Conservation (phyloP, 2,113 vertebrate genomes). For the Pyxicephalus adspersus region DNA sequence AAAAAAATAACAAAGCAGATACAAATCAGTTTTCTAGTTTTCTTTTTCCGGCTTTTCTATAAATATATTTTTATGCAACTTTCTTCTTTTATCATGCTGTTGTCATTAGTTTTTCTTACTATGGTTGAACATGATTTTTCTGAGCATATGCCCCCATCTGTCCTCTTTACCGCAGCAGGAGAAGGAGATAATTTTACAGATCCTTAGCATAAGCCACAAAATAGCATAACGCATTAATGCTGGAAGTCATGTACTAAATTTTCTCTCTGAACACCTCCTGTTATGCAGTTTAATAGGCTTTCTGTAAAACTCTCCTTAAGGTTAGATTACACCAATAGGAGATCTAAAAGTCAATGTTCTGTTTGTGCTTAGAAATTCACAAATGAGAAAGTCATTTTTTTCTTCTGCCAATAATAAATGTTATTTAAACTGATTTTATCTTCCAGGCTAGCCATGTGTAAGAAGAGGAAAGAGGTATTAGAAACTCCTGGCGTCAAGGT, state of each 20-base stretch:
- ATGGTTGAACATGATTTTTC: constrained; percentile 1
- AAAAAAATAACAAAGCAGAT: not conserved
- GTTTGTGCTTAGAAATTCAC: not conserved
- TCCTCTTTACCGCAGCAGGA: constrained; percentile 8
- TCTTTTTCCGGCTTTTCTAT: not conserved
- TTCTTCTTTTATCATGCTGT: constrained; percentile 24
- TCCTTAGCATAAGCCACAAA: constrained; percentile 7
- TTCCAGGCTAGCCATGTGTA: constrained; percentile 49
- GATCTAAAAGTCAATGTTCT: constrained; percentile 6
- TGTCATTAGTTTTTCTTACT: constrained; percentile 6
- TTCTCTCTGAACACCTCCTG: not conserved
- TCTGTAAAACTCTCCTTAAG: not conserved
- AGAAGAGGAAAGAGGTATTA: constrained; percentile 38
- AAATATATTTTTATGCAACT: constrained; percentile 1
- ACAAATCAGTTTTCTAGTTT: not conserved
- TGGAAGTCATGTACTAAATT: not conserved
- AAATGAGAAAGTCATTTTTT: not conserved
- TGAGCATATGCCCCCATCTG: constrained; percentile 11
- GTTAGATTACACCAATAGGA: not conserved
- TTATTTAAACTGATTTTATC: constrained; percentile 27
- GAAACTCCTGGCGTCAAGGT: not conserved
- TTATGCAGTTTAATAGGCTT: not conserved
- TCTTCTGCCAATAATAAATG: constrained; percentile 7
- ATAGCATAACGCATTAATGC: constrained; percentile 4
- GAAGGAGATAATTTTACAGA: constrained; percentile 12